phyloP scores from a whole-genome alignment of 1,140 invertebrate genomes.

The Dreissena rostriformis region DNA sequence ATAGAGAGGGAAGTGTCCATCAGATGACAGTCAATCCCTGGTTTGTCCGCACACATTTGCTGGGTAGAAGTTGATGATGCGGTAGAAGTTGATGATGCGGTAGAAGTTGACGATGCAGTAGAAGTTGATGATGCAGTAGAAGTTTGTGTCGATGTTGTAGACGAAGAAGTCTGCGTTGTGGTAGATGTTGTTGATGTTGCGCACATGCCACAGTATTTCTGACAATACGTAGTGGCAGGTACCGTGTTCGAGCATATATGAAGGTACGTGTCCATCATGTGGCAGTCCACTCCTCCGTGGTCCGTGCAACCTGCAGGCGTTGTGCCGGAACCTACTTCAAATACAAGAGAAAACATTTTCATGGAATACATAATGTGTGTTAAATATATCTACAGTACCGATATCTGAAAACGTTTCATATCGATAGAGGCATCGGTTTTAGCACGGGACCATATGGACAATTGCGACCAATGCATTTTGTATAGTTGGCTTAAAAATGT shows the following conservation, averaged over 20 bases:
- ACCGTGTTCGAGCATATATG: background rate
- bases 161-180: background rate
- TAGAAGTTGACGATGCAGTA: background rate
- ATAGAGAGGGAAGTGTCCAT: slow-evolving; percentile 21
- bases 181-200: background rate
- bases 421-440: too few relatives aligned
- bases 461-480: too few relatives aligned
- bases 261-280: slow-evolving; percentile 1
- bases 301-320: background rate
- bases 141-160: slow-evolving; percentile 17
- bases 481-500: too few relatives aligned
- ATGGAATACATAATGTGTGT: too few relatives aligned
- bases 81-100: slow-evolving; percentile 1
- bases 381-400: too few relatives aligned
- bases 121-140: background rate
- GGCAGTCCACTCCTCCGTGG: slow-evolving; percentile 2
- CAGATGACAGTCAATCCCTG: slow-evolving; percentile 38
- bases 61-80: slow-evolving; percentile 4
- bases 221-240: slow-evolving; percentile 13
- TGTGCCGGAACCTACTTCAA: background rate
- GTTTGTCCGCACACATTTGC: slow-evolving; percentile 32
- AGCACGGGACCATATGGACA: too few relatives aligned
- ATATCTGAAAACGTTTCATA: too few relatives aligned
- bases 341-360: too few relatives aligned
- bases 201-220: slow-evolving; percentile 3